Conservation (phyloP, 2,888 invertebrate genomes). For the Synanthedon myopaeformis region DNA sequence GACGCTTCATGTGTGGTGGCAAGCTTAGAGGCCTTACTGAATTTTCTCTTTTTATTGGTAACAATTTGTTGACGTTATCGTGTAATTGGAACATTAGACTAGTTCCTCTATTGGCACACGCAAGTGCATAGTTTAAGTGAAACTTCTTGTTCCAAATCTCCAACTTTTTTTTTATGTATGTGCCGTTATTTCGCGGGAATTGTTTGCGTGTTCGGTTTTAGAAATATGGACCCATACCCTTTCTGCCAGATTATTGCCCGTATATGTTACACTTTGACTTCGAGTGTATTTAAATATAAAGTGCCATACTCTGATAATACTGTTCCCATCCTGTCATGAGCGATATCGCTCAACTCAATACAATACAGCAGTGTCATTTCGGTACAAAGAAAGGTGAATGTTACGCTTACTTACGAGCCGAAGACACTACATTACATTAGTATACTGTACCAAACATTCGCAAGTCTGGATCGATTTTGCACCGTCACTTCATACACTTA, state of each 20-base stretch:
- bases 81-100: conserved; percentile 57
- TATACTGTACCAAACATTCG: conserved; percentile 36
- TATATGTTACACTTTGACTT: conserved; percentile 36
- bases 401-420: conserved; percentile 48
- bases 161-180: conserved; percentile 58
- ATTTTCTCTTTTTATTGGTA: conserved; percentile 59
- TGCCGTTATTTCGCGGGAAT: conserved; percentile 59
- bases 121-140: conserved; percentile 68
- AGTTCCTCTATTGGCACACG: conserved; percentile 67
- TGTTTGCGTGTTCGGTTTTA: conserved; percentile 66
- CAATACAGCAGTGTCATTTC: conserved; percentile 23
- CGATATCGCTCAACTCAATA: conserved; percentile 21
- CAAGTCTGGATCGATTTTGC: conserved; percentile 73
- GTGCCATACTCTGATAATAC: conserved; percentile 69
- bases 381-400: conserved; percentile 44
- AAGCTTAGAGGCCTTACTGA: conserved; percentile 60
- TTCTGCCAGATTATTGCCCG: conserved; percentile 37
- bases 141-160: conserved; percentile 73
- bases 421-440: conserved; percentile 39
- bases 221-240: conserved; percentile 40
- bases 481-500: conserved; percentile 66
- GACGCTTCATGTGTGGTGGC: conserved; percentile 64
- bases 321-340: conserved; percentile 37
- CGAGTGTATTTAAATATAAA: conserved; percentile 52
- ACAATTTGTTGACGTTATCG: conserved; percentile 46